A percentile compares a stretch with the other conserved stretches of the same genome.
Conservation (phyloP, 1,140 invertebrate species). For the Drosophila oshimai region DNA sequence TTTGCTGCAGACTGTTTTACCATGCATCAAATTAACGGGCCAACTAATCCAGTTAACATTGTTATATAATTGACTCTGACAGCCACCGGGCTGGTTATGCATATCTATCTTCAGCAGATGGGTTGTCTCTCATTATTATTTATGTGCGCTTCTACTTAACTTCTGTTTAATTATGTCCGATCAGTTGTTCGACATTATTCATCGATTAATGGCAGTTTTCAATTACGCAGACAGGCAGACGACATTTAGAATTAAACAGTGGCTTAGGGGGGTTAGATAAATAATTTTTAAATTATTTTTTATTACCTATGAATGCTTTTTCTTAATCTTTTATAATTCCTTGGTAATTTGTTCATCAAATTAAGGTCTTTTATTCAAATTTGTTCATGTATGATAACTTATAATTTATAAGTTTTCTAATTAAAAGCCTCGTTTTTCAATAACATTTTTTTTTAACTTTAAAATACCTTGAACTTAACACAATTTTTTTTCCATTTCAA, state of each 20-base stretch:
- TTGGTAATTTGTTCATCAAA: too few relatives aligned
- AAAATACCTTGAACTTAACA: too few relatives aligned
- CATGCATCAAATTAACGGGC: constrained; percentile 67
- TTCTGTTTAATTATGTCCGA: constrained; percentile 48
- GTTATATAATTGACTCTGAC: constrained; percentile 73
- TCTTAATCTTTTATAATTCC: too few relatives aligned
- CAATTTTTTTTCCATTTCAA: too few relatives aligned
- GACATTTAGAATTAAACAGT: constrained; percentile 66
- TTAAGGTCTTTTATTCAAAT: too few relatives aligned
- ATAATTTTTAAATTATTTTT: not conserved
- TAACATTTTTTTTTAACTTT: too few relatives aligned
- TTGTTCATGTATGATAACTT: too few relatives aligned
- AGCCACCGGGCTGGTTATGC: constrained; percentile 29
- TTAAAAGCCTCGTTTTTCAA: too few relatives aligned
- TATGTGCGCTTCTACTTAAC: constrained; percentile 44
- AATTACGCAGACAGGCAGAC: constrained; percentile 66
- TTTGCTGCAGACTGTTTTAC: constrained; percentile 57
- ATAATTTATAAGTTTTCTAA: too few relatives aligned
- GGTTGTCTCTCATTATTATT: constrained; percentile 30
- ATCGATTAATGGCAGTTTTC: constrained; percentile 73
- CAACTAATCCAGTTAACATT: constrained; percentile 72
- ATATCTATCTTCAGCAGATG: constrained; percentile 11
- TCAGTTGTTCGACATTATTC: constrained; percentile 43
- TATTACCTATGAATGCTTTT: too few relatives aligned
- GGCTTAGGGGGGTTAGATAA: not conserved